Evolutionary conservation across 2,888 invertebrate genomes (phyloP), one percentile per base, ranked within the genome.

Genomic region (Callosobruchus maculatus): DNA sequence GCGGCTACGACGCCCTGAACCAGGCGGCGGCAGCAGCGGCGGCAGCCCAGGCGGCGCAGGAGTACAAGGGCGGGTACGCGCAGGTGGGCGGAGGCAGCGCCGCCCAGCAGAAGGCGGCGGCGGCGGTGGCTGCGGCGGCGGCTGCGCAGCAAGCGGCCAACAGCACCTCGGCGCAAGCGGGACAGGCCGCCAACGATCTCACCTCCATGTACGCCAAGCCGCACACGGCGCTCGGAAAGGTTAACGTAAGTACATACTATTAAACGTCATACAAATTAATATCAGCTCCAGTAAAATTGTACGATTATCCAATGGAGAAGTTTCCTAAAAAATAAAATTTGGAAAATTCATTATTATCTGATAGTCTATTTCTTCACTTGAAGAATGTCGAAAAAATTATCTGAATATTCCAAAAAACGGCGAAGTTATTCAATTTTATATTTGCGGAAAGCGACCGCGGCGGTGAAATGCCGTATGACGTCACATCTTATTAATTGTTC

Each of bases 141-240:
- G 68, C 21, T 1, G 4, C 2, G 21, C 21, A 68, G 81, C 74
- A 72, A 26, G 87, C 72, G 83, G 87, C 72, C 85, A 86, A 85
- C 74, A 89, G 82, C 21, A 85, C 87, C 70, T 87, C 86, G 22
- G 84, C 84, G 71, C 84, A 85, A 76, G 84, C 85, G 74, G 73
- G 70, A 22, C 85, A 86, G 5, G 83, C 86, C 1, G 90, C 91
- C 71, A 92, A 93, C 72, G 96, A 96, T 82, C 91, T 96, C 84
- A 92, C 92, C 79, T 93, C 94, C 49, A 95, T 96, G 92, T 97
- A 97, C 87, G 93, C 94, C 83, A 97, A 97, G 87, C 91, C 93
- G 79, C 96, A 97, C 87, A 93, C 94, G 80, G 93, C 96, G 84
- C 92, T 97, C 86, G 94, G 93, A 85, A 96, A 96, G 90, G 95